Evolutionary conservation across 2,888 invertebrate species (phyloP).

Genomic region (Unio delphinus): DNA sequence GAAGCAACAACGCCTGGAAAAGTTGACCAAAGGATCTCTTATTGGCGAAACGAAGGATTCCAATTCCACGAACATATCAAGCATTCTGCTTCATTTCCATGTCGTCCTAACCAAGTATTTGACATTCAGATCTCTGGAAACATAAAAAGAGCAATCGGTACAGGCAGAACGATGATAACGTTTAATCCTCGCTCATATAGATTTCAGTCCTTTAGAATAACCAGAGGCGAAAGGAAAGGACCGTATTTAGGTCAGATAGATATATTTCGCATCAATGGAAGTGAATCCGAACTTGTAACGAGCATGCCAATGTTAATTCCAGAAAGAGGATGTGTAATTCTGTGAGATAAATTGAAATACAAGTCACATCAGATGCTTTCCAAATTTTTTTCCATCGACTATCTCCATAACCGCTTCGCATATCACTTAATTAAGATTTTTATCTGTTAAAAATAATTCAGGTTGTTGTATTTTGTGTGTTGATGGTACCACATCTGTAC

Average conservation of each 20-base stretch:
- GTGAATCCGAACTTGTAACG: no score
- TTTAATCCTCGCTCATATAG: slow-evolving; percentile 34
- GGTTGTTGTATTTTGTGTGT: no score
- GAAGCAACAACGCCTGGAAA: slow-evolving; percentile 34
- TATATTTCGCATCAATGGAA: slow-evolving; percentile 3
- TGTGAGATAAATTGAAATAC: background rate
- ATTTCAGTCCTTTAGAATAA: slow-evolving; percentile 33
- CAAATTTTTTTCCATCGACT: no score
- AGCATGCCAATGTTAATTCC: no score
- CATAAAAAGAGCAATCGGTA: slow-evolving; percentile 15
- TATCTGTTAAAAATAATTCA: no score
- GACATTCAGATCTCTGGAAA: slow-evolving; percentile 26
- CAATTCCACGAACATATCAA: slow-evolving; percentile 23
- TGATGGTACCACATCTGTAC: no score
- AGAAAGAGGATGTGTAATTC: no score
- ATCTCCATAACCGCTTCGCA: no score
- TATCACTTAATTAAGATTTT: no score
- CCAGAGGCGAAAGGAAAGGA: slow-evolving; percentile 5
- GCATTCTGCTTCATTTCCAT: slow-evolving; percentile 36
- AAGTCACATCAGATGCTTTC: background rate
- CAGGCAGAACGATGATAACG: slow-evolving; percentile 8
- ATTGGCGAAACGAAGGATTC: slow-evolving; percentile 34
- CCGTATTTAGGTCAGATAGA: slow-evolving; percentile 27
- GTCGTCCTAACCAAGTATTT: slow-evolving; percentile 29
- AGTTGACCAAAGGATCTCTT: slow-evolving; percentile 25